Conservation (phyloP, 2,113 vertebrate genomes). For the Equus przewalskii region DNA sequence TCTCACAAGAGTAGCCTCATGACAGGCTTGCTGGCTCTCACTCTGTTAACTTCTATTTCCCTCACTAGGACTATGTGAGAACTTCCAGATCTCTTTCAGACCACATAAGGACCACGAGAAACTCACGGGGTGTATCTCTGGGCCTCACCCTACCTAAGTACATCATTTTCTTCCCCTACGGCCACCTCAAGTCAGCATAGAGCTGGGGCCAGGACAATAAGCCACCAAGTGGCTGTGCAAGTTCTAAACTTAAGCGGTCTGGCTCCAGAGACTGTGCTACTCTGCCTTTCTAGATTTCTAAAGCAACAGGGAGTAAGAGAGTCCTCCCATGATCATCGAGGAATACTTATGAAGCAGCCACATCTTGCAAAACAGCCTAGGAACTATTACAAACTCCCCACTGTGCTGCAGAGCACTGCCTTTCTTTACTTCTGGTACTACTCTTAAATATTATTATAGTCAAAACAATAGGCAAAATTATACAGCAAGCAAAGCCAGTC, state of each 20-base stretch:
- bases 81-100: conserved; percentile 24
- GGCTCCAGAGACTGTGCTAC: not conserved
- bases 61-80: not conserved
- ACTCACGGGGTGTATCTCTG: not conserved
- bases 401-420: not conserved
- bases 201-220: not conserved
- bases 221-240: not conserved
- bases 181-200: not conserved
- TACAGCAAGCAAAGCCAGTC: not conserved
- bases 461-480: conserved; percentile 1
- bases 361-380: not conserved
- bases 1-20: not conserved
- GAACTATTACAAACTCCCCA: conserved; percentile 27
- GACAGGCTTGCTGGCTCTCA: not conserved
- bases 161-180: not conserved
- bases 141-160: not conserved
- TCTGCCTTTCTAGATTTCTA: conserved; percentile 16
- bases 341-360: not conserved
- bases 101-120: not conserved
- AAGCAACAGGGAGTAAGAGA: conserved; percentile 20
- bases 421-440: conserved; percentile 25
- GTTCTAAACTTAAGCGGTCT: not conserved
- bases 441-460: conserved; percentile 24
- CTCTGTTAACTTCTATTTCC: conserved; percentile 24
- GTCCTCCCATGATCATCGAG: not conserved